These are phyloP conservation scores for Belgica antarctica DNA, from an alignment of 2,888 invertebrate species.

Conservation along the genomic window DNA sequence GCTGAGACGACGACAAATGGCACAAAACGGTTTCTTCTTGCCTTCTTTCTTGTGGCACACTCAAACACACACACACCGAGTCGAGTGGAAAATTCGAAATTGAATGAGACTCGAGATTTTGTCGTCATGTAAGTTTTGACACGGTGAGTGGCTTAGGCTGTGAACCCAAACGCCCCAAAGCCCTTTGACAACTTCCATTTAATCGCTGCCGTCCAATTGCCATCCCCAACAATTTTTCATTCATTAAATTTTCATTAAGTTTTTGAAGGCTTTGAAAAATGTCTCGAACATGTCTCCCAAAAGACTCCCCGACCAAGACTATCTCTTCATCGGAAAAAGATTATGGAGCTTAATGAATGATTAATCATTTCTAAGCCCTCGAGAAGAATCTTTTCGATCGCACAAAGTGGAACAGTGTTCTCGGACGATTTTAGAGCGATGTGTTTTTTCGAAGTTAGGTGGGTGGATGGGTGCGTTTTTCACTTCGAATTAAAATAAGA, in stretches of 20 bases:
- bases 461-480: conserved; percentile 43
- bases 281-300: too few relatives aligned
- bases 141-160: not conserved
- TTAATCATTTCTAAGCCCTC: too few relatives aligned
- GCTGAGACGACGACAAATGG: not conserved
- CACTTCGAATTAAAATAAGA: conserved; percentile 29
- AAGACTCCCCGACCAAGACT: too few relatives aligned
- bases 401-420: not conserved
- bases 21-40: not conserved
- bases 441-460: conserved; percentile 42
- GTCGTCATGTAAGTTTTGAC: not conserved
- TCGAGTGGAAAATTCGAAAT: conserved; percentile 17
- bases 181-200: not conserved
- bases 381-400: not conserved
- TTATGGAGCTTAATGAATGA: too few relatives aligned
- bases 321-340: too few relatives aligned
- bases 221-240: not conserved
- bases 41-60: not conserved
- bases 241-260: conserved; percentile 35
- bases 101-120: conserved; percentile 5
- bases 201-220: not conserved
- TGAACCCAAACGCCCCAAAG: not conserved
- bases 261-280: not conserved
- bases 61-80: conserved; percentile 15
- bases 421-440: not conserved